Percentiles rank a stretch among this genome's conserved stretches.
These are phyloP conservation scores for Aphidius colemani DNA, from an alignment of 2,888 invertebrate species.

Conservation along the genomic window DNA sequence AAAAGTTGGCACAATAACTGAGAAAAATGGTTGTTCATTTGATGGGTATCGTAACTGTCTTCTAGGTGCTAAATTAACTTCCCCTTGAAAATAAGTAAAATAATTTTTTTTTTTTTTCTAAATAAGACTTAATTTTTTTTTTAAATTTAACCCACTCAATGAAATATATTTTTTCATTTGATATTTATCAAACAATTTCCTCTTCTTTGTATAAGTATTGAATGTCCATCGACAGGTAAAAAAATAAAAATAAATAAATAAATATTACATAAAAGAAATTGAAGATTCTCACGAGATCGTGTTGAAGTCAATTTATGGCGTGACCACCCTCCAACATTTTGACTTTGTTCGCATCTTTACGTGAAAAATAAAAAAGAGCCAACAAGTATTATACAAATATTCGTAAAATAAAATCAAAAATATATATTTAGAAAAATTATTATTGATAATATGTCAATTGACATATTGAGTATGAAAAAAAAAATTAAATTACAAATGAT, in stretches of 20 bases:
- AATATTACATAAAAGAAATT: not conserved
- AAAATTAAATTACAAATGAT: not conserved
- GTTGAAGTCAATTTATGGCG: not conserved
- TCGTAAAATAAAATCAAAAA: too few relatives aligned
- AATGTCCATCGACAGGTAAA: not conserved
- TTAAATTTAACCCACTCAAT: not conserved
- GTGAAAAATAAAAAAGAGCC: too few relatives aligned
- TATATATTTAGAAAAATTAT: too few relatives aligned
- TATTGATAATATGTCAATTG: too few relatives aligned
- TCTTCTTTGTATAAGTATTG: not conserved
- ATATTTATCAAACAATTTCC: not conserved
- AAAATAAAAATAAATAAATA: not conserved
- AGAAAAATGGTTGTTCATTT: constrained; percentile 38
- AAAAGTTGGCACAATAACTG: constrained; percentile 46
- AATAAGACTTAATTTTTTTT: constrained; percentile 3
- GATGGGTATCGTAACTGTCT: constrained; percentile 56
- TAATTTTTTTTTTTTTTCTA: not conserved
- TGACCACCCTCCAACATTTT: not conserved
- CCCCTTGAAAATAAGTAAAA: constrained; percentile 6
- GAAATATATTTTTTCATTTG: not conserved
- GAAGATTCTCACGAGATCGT: not conserved
- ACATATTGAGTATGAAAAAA: not conserved
- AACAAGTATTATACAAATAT: too few relatives aligned
- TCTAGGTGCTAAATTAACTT: constrained; percentile 57
- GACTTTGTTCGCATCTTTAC: too few relatives aligned